These are phyloP conservation scores for Brenthis ino DNA, from an alignment of 2,888 invertebrate genomes.

Conservation along the genomic window DNA sequence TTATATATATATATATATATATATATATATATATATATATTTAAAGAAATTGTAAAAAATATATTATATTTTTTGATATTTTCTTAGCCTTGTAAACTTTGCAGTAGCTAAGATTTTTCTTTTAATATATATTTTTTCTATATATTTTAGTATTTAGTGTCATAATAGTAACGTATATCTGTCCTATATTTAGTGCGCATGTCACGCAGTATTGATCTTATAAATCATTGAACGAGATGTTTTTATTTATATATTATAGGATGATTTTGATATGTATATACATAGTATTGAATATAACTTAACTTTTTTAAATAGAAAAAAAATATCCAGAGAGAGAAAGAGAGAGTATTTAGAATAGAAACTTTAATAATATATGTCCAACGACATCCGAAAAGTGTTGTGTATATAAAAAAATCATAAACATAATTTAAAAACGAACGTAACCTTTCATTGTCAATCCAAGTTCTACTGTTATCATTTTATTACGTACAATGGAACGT, in stretches of 20 bases:
- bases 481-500: conserved; percentile 57
- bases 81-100: too few species aligned
- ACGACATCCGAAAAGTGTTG: too few species aligned
- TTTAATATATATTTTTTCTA: background rate
- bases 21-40: too few species aligned
- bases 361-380: too few species aligned
- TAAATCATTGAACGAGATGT: conserved; percentile 51
- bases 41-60: too few species aligned
- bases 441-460: conserved; percentile 11
- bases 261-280: background rate
- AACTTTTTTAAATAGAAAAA: too few species aligned
- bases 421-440: conserved; percentile 5
- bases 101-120: background rate
- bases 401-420: too few species aligned
- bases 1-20: too few species aligned
- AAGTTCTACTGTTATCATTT: conserved; percentile 42
- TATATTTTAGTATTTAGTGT: conserved; percentile 27
- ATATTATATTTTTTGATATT: too few species aligned
- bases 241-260: conserved; percentile 42
- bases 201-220: conserved; percentile 73
- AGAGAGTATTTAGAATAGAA: too few species aligned
- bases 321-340: too few species aligned
- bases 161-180: conserved; percentile 44
- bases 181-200: conserved; percentile 80
- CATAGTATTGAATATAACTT: background rate